Conservation (phyloP, 2,888 invertebrate species). For the Margaritifera margaritifera region DNA sequence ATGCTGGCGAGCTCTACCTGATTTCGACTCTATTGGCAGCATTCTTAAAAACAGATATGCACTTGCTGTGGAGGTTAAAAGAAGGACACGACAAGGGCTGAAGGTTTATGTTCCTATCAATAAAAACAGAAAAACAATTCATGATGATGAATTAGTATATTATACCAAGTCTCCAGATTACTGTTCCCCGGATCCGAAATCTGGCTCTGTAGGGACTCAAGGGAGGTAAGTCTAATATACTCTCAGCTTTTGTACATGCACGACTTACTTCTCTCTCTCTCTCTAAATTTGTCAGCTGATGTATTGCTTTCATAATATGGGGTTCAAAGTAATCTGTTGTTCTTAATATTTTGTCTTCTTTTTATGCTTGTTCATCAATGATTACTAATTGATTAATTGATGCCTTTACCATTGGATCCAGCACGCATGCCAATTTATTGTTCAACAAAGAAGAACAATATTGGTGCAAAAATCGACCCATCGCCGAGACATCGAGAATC, state of each 20-base stretch:
- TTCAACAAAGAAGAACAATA: too few relatives aligned
- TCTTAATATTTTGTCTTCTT: too few relatives aligned
- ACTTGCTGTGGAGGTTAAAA: constrained; percentile 69
- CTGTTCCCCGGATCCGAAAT: constrained; percentile 82
- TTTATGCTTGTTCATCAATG: too few relatives aligned
- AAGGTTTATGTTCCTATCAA: constrained; percentile 70
- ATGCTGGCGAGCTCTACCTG: constrained; percentile 84
- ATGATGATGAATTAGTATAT: constrained; percentile 81
- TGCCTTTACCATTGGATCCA: too few relatives aligned
- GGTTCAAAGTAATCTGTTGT: too few relatives aligned
- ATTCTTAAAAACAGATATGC: constrained; percentile 78
- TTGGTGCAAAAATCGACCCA: too few relatives aligned
- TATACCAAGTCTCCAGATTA: constrained; percentile 88
- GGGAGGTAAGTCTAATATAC: constrained; percentile 78
- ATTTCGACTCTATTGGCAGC: constrained; percentile 75
- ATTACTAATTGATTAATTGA: too few relatives aligned
- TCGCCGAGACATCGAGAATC: too few relatives aligned
- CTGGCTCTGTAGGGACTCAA: constrained; percentile 84
- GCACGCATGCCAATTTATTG: too few relatives aligned
- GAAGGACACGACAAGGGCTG: constrained; percentile 49
- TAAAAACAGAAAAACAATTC: constrained; percentile 70
- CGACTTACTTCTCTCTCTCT: neutral
- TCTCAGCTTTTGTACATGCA: neutral
- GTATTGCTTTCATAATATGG: too few relatives aligned
- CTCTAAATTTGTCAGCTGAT: neutral